Evolutionary conservation across 2,797 vertebrate genomes (phyloP).

Genomic region (Propithecus deckenii): DNA sequence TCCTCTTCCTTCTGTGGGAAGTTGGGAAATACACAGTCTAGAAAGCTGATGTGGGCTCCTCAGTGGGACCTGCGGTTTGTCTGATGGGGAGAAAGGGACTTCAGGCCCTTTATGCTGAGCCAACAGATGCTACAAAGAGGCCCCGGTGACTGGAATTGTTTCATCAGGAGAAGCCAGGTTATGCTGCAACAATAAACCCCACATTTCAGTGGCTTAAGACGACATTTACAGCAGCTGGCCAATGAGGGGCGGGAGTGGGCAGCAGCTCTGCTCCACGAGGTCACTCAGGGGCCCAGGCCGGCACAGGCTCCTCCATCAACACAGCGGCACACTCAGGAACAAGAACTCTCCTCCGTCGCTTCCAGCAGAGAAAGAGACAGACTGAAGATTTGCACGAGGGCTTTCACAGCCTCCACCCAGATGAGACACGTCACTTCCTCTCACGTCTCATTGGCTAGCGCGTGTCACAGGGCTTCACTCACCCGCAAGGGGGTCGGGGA

Average conservation of each 20-base stretch:
- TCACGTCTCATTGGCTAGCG: background rate
- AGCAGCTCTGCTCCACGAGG: background rate
- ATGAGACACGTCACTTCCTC: background rate
- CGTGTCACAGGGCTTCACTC: background rate
- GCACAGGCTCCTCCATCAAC: background rate
- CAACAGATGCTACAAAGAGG: background rate
- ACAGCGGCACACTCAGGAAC: rapidly evolving
- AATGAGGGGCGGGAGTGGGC: rapidly evolving
- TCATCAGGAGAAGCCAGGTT: background rate
- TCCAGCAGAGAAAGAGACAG: background rate
- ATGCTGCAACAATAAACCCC: background rate
- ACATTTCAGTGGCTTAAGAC: background rate
- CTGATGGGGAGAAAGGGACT: background rate
- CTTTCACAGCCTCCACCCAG: background rate
- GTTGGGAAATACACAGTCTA: background rate
- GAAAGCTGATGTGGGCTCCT: background rate
- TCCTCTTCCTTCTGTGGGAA: background rate
- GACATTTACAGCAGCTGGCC: background rate
- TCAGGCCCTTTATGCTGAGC: background rate
- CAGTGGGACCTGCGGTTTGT: background rate
- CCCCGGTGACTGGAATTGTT: background rate
- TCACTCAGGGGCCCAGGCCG: background rate
- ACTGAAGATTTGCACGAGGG: background rate
- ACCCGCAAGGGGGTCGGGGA: background rate
- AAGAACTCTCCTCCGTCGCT: background rate